Evolutionary conservation across 2,113 vertebrate genomes (phyloP).

Genomic region (Balaenoptera acutorostrata): DNA sequence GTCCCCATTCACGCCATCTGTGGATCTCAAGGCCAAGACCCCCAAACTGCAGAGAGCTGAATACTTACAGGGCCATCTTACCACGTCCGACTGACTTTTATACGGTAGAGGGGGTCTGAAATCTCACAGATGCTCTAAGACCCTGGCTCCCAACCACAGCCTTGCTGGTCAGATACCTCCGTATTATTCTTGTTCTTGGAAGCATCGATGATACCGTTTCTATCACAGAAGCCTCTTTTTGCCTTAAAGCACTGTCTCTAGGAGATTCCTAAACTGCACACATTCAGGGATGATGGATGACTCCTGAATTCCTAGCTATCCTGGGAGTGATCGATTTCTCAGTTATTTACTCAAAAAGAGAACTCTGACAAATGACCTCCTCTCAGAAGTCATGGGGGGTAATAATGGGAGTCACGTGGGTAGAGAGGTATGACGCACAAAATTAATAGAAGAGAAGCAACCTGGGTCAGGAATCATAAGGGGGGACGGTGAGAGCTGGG

Average conservation of each 20-base stretch:
- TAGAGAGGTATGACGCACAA: not conserved
- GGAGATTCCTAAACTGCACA: not conserved
- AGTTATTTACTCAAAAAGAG: slow-evolving; percentile 4
- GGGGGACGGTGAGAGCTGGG: no score
- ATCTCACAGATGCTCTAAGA: not conserved
- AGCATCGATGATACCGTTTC: not conserved
- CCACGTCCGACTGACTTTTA: not conserved
- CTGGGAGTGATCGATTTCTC: not conserved
- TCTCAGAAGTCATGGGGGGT: not conserved
- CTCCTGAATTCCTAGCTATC: not conserved
- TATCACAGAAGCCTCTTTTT: no score
- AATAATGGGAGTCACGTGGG: not conserved
- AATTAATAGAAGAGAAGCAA: not conserved
- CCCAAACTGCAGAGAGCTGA: not conserved
- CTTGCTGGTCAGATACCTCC: not conserved
- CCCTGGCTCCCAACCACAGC: not conserved
- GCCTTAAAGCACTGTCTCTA: not conserved
- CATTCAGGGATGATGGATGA: not conserved
- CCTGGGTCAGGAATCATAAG: not conserved
- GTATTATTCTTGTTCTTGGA: not conserved
- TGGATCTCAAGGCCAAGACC: not conserved
- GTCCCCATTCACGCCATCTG: not conserved
- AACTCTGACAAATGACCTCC: not conserved
- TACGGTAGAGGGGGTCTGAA: rapidly evolving
- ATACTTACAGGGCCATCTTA: rapidly evolving